Conservation (phyloP, 2,797 vertebrate species). For the Notamacropus eugenii region DNA sequence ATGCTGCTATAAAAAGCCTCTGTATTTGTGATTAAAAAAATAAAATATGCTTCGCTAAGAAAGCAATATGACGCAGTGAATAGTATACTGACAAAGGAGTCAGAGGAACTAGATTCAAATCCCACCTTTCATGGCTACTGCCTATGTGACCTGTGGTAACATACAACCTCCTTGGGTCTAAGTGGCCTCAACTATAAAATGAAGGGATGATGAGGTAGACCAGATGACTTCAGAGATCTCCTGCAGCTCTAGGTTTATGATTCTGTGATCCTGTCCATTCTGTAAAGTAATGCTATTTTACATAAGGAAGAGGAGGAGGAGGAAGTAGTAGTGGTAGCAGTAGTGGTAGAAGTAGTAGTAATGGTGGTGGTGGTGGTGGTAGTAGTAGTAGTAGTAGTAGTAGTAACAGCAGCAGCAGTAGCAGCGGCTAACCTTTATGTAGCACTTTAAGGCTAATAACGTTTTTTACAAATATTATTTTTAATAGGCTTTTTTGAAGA, state of each 20-base stretch:
- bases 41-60: background rate
- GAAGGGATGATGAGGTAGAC: background rate
- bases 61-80: background rate
- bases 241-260: background rate
- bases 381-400: no score
- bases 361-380: background rate
- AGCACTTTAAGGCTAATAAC: background rate
- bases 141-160: background rate
- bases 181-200: background rate
- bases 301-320: background rate
- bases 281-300: background rate
- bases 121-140: background rate
- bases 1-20: background rate
- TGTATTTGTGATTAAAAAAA: background rate
- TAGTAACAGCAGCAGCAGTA: background rate
- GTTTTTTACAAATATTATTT: background rate
- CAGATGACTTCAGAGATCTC: background rate
- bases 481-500: conserved; percentile 48
- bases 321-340: background rate
- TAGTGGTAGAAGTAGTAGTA: background rate
- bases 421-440: background rate
- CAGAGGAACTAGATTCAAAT: background rate
- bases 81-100: background rate
- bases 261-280: background rate
- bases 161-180: background rate